Evolutionary conservation across 2,113 vertebrate species (phyloP).

Genomic region (Coturnix japonica): DNA sequence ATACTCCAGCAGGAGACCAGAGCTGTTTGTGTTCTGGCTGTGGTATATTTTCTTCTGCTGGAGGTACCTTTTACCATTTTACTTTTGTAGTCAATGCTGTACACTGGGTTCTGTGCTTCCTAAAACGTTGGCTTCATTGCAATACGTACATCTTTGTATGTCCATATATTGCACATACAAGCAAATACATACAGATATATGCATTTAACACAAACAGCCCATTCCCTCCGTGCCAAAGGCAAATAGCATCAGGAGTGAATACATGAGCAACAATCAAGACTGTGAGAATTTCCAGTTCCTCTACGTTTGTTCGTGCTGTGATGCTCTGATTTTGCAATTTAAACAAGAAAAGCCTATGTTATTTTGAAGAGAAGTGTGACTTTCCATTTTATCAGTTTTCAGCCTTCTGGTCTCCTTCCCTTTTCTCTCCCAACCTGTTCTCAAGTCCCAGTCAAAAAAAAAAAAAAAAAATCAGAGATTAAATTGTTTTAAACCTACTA

Average conservation of each 20-base stretch:
- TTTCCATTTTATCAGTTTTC: background rate
- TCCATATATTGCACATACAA: background rate
- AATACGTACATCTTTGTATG: background rate
- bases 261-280: background rate
- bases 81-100: background rate
- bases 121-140: background rate
- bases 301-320: background rate
- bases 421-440: background rate
- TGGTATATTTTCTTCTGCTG: background rate
- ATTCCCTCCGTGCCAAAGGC: background rate
- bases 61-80: background rate
- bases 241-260: background rate
- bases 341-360: background rate
- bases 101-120: background rate
- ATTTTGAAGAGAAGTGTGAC: background rate
- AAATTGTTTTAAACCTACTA: background rate
- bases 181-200: background rate
- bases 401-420: background rate
- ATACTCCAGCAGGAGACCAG: background rate
- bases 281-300: background rate
- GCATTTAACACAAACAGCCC: background rate
- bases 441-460: background rate
- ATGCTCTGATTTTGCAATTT: background rate
- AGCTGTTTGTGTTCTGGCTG: background rate
- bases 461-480: background rate